Conservation (phyloP, 2,888 invertebrate species). For the Cosmopolites sordidus region DNA sequence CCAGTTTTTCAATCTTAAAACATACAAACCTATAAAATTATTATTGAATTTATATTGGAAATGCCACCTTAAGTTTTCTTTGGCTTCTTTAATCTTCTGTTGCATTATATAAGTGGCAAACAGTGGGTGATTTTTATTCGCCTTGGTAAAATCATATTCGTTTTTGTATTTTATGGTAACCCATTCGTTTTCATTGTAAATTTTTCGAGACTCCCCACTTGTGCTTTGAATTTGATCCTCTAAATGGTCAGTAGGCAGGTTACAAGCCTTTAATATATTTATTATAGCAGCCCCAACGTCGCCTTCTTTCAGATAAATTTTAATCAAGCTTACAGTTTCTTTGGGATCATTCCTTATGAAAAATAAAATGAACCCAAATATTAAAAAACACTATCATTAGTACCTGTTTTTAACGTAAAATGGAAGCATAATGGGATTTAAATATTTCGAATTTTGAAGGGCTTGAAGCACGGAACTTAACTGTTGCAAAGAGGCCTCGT, state of each 20-base stretch:
- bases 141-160: constrained; percentile 42
- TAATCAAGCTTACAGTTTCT: constrained; percentile 68
- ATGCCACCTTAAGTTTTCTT: constrained; percentile 38
- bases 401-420: constrained; percentile 70
- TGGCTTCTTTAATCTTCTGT: constrained; percentile 48
- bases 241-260: constrained; percentile 81
- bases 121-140: constrained; percentile 52
- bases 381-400: neutral
- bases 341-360: constrained; percentile 10
- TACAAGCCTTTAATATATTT: constrained; percentile 73
- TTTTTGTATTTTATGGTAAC: constrained; percentile 30
- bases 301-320: constrained; percentile 64
- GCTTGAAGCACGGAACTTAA: constrained; percentile 81
- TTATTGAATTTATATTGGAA: neutral
- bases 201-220: neutral
- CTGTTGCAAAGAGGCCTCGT: constrained; percentile 86
- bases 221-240: constrained; percentile 48
- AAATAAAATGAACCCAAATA: too few species aligned
- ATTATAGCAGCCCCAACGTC: constrained; percentile 70
- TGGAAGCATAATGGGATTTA: constrained; percentile 61
- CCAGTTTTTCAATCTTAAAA: constrained; percentile 57
- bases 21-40: neutral
- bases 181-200: constrained; percentile 19
- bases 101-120: constrained; percentile 52
- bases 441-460: constrained; percentile 61